Evolutionary conservation across 1,140 invertebrate species (phyloP), one percentile per base, ranked within the genome.

Genomic region (Eciton burchellii): DNA sequence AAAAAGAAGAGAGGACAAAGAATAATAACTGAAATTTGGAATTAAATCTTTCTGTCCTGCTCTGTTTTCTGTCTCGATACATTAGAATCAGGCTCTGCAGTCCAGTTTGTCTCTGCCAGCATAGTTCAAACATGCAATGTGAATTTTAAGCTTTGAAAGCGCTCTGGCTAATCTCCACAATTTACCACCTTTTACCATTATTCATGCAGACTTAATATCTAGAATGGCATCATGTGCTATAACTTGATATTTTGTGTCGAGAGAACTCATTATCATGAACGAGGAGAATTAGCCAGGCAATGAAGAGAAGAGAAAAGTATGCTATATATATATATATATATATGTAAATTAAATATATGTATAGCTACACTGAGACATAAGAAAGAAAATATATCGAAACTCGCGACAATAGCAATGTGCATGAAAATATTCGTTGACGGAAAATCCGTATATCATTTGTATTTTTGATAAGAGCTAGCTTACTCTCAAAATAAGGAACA

Each of bases 101-200:
- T 56, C 45, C 65, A 4, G 68, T 68, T 56, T 45, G 24, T 68
- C 35, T 29, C 21, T 56, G 12, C 21, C 0, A 16, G 11, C 29
- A 21, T 8, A 21, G 68, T 35, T 62, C 59, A n/a, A 35, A 56
- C 85, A 87, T 88, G 86, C 85, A 87, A 21, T 43, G 12, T 82
- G n/a, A 21, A 77, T 73, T n/a, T n/a, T n/a, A n/a, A n/a, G n/a
- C n/a, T n/a, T 87, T 62, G 49, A 47, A 24, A 71, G n/a, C n/a
- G n/a, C 76, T 87, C 81, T 72, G 70, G 65, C 85, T 88, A 88
- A 81, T 54, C n/a, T n/a, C n/a, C n/a, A n/a, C n/a, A n/a, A n/a
- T n/a, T n/a, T n/a, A n/a, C n/a, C n/a, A n/a, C n/a, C n/a, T n/a
- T n/a, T 3, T 29, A 73, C 35, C 26, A 56, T 63, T 66, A 60